phyloP scores from a whole-genome alignment of 2,797 vertebrate species.

The Chaetophractus vellerosus region DNA sequence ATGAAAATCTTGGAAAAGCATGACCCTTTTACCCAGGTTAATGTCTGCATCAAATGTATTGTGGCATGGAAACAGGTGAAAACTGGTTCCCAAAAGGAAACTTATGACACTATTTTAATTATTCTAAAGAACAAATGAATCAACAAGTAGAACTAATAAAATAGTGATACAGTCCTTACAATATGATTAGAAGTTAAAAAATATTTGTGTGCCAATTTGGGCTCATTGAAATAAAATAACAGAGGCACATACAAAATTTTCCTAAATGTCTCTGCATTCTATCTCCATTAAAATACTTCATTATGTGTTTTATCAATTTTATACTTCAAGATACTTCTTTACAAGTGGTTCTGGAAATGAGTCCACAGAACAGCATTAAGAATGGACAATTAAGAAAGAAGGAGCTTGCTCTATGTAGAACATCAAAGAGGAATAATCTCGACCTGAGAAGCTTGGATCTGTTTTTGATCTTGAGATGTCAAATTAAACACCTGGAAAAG shows the following conservation, averaged over 20 bases:
- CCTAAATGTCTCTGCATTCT: conserved; percentile 9
- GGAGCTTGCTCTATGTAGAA: background rate
- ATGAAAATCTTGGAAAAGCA: conserved; percentile 15
- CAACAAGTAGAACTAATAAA: conserved; percentile 11
- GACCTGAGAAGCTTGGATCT: background rate
- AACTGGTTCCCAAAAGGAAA: conserved; percentile 45
- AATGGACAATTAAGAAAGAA: background rate
- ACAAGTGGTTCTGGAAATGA: conserved; percentile 3
- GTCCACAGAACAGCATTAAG: background rate
- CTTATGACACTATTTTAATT: no score
- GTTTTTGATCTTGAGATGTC: background rate
- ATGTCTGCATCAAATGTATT: conserved; percentile 13
- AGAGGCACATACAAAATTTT: background rate
- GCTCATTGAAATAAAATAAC: background rate
- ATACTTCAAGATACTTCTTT: conserved; percentile 33
- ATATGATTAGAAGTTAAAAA: conserved; percentile 44
- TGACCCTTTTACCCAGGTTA: conserved; percentile 7
- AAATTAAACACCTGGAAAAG: conserved; percentile 28
- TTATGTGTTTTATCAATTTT: conserved; percentile 24
- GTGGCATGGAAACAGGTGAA: background rate
- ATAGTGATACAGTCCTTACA: background rate
- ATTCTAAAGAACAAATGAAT: conserved; percentile 55
- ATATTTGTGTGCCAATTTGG: background rate
- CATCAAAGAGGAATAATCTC: background rate
- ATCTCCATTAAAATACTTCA: background rate